Evolutionary conservation across 2,113 vertebrate species (phyloP), one percentile per base, ranked within the genome.

Genomic region (Hippocampus mohnikei): DNA sequence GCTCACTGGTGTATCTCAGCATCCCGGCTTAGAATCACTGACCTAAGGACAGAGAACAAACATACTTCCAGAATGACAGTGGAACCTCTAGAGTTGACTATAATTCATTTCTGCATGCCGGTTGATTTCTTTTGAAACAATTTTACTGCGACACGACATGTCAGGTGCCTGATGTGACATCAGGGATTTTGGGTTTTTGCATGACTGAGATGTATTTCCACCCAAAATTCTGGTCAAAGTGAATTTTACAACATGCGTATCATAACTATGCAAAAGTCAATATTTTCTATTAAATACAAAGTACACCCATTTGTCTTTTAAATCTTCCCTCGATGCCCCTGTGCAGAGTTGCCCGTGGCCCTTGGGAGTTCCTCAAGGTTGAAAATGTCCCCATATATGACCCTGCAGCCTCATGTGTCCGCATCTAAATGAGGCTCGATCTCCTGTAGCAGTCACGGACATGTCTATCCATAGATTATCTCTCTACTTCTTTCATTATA

Each of bases 401-500:
- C 69, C 13, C 40, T 1, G 40, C 64, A 50, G 63, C 37, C 29
- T 76, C 60, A 71, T 37, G 46, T 65, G 66, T 67, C 73, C 66
- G 40, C 42, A 18, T 59, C 56, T 37, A n/a, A 62, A 40, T 21
- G 8, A 42, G 40, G 3, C 25, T 60, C 69, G 42, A 1, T 58
- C 52, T 69, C 20, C 42, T 66, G 50, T 72, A 55, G 77, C 52
- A 69, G 76, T 64, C 56, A 69, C 46, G 72, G 60, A 55, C 69
- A 18, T 76, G 52, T 75, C 70, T 72, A 72, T 20, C 13, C n/a
- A 41, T 70, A 79, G 72, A 76, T 83, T 74, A 81, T 75, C 74
- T 44, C 73, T 46, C 53, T 20, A 21, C 53, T 60, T 71, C 67
- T 67, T 72, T 78, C 74, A 85, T 85, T 79, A 76, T 61, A 62